Base-by-base conservation (phyloP, 1,140 invertebrate species). In the Drosophila serrata region DNA sequence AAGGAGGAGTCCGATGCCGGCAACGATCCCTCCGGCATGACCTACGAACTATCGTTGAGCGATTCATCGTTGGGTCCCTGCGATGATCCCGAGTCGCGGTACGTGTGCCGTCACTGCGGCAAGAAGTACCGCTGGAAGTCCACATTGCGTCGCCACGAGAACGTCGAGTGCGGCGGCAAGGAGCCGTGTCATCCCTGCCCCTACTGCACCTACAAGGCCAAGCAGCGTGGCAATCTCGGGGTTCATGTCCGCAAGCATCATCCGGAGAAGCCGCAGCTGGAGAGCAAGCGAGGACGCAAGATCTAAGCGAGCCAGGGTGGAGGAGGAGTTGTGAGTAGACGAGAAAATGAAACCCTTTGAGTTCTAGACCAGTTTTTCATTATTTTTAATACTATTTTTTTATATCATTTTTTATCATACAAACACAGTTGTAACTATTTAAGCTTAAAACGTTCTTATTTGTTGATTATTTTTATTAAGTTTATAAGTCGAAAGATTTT, bases 131-230 rank as follows among this genome's bases (percentile, higher is more conserved):
- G 96, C 78, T 97, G 96, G 96, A 97, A 97, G 91, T 96, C 96
- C 15, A 97, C 96, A 58, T 94, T 97, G 94, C 94, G 96, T 0
- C 94, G 96, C 8, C 97, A 98, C 93, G 96, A 97, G 91, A 96
- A 95, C 92, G 96, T 97, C 68, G 97, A 97, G 92, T 98, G 97
- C 92, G 96, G 97, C n/a, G 96, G 96, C 58, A 97, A 97, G 90
- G 95, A 96, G 67, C 96, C 96, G 1, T 95, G 95, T 46, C 97
- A 97, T 92, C 95, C 96, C 29, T 97, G 97, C 76, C 96, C 96
- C 2, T 95, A 96, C 81, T 97, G 97, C 92, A 94, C 95, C 3
- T 97, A 97, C 93, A 95, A 94, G 73, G 96, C 96, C 29, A 96
- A 97, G 81, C 96, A 97, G 84, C 94, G 96, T 5, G 96, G 96